Evolutionary conservation across 2,888 invertebrate species (phyloP).

Genomic region (Heliconius ismenius): DNA sequence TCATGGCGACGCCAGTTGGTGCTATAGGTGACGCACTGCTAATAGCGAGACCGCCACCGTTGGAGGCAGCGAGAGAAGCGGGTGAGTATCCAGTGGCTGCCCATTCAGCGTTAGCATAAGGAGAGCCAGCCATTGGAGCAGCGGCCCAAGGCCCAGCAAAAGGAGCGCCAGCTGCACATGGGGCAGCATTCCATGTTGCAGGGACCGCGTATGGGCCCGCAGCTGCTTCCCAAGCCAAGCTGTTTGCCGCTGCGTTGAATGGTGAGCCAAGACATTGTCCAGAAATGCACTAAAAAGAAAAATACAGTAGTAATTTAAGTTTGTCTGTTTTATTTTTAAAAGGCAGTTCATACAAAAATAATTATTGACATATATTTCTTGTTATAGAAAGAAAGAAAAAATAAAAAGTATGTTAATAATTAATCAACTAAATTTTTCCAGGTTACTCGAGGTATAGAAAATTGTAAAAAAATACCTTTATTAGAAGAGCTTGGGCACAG

Average conservation of each 20-base stretch:
- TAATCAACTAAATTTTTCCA: neutral
- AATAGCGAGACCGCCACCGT: conserved; percentile 41
- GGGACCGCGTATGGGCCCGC: neutral
- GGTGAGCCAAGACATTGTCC: conserved; percentile 40
- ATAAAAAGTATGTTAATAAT: neutral
- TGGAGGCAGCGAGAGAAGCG: conserved; percentile 34
- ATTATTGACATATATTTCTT: neutral
- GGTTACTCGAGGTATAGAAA: too few relatives aligned
- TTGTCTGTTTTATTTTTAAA: neutral
- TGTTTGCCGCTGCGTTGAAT: conserved; percentile 31
- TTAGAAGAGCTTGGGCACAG: conserved; percentile 43
- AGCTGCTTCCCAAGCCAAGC: conserved; percentile 21
- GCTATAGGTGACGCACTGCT: conserved; percentile 53
- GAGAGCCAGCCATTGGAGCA: neutral
- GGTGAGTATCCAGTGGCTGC: conserved; percentile 24
- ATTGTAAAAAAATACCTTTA: conserved; percentile 35
- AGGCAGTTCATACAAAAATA: neutral
- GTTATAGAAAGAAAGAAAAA: neutral
- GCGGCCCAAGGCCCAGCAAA: conserved; percentile 16
- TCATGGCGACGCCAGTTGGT: conserved; percentile 52
- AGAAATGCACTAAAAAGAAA: conserved; percentile 41
- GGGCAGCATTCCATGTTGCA: conserved; percentile 19
- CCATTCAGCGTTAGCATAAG: conserved; percentile 21
- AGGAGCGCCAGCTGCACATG: conserved; percentile 19
- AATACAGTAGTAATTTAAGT: neutral